Conservation (phyloP, 2,888 invertebrate genomes). For the Liodrosophila aerea region DNA sequence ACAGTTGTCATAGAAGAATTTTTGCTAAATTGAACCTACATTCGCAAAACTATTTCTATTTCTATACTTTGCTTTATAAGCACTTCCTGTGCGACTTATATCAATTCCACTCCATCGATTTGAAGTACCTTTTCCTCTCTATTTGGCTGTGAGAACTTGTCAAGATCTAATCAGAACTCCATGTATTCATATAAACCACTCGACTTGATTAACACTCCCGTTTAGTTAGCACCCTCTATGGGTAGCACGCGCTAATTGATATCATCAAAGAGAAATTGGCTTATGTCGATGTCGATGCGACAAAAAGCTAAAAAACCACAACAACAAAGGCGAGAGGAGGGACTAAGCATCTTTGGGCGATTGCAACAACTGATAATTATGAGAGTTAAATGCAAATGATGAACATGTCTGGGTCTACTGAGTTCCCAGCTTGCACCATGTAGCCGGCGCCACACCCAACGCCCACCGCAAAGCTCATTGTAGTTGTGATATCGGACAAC, state of each 20-base stretch:
- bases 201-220: background rate
- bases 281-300: constrained; percentile 47
- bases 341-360: constrained; percentile 29
- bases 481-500: constrained; percentile 43
- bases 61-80: background rate
- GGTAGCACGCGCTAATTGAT: constrained; percentile 45
- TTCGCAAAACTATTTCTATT: background rate
- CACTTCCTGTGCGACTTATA: constrained; percentile 2
- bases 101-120: constrained; percentile 1
- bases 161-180: constrained; percentile 8
- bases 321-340: constrained; percentile 23
- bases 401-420: constrained; percentile 5
- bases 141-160: constrained; percentile 1
- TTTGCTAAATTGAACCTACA: background rate
- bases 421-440: background rate
- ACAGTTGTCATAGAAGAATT: background rate
- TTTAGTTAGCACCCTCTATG: constrained; percentile 23
- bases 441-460: constrained; percentile 9
- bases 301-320: constrained; percentile 13
- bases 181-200: constrained; percentile 11
- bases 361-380: constrained; percentile 56
- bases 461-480: constrained; percentile 53
- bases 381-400: constrained; percentile 63
- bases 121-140: background rate
- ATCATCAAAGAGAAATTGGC: constrained; percentile 53